Evolutionary conservation across 2,113 vertebrate species (phyloP).

Genomic region (Marmota monax): DNA sequence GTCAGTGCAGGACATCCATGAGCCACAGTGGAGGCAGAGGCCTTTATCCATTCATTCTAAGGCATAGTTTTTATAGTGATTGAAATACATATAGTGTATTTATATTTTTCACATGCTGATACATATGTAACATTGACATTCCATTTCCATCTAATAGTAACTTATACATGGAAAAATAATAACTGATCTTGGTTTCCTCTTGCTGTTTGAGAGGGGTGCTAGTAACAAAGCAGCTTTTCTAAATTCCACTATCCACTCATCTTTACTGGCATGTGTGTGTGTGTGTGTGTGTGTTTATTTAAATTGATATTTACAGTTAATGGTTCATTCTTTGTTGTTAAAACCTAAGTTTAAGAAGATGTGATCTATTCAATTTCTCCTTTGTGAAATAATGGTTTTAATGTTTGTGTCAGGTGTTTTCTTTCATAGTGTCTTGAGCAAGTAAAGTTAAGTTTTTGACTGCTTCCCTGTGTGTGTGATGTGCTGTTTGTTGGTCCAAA

Average conservation of each 20-base stretch:
- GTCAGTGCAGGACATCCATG: no score
- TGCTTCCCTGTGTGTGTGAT: background rate
- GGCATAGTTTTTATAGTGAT: background rate
- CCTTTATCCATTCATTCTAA: background rate
- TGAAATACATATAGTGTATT: background rate
- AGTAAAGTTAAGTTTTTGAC: background rate
- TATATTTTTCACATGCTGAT: background rate
- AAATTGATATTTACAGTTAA: background rate
- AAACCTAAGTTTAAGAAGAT: background rate
- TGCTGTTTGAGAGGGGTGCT: background rate
- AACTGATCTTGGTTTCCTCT: background rate
- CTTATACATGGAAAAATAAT: background rate
- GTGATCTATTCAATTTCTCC: background rate
- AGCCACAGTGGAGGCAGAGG: no score
- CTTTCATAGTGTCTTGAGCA: background rate
- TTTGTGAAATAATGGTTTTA: background rate
- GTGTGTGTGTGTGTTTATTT: background rate
- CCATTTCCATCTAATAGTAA: background rate
- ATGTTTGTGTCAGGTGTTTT: background rate
- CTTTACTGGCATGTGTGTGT: background rate
- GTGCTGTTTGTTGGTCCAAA: background rate
- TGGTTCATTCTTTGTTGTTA: background rate
- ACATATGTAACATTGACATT: background rate
- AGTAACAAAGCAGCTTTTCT: background rate
- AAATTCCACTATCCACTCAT: background rate